Evolutionary conservation across 23 tunicate genomes (phyloP).

Genomic region (Botrylloides violaceus): DNA sequence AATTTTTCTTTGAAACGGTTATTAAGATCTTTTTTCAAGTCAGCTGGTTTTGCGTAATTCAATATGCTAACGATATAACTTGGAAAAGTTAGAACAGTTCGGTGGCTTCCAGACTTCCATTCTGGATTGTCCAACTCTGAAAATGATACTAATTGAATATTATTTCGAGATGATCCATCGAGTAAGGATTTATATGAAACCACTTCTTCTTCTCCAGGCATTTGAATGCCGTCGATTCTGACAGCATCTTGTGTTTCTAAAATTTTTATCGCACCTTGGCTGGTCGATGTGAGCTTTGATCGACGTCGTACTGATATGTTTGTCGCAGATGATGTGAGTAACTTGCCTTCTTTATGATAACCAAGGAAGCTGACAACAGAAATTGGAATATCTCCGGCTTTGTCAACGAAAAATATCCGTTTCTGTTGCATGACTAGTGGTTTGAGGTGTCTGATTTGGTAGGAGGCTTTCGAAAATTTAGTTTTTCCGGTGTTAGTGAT

Average conservation of each 20-base stretch:
- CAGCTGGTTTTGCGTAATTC: slow-evolving; percentile 74
- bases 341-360: slow-evolving; percentile 25
- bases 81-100: slow-evolving; percentile 54
- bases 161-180: background rate
- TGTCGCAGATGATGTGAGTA: slow-evolving; percentile 10
- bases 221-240: slow-evolving; percentile 11
- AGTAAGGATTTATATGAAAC: slow-evolving; percentile 36
- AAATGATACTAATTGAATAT: background rate
- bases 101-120: slow-evolving; percentile 83
- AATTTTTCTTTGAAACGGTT: slow-evolving; percentile 38
- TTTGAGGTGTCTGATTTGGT: background rate
- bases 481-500: background rate
- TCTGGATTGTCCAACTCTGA: slow-evolving; percentile 49
- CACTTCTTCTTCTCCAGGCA: slow-evolving; percentile 24
- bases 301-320: slow-evolving; percentile 8
- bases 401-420: slow-evolving; percentile 35
- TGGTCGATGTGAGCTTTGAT: slow-evolving; percentile 12
- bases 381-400: slow-evolving; percentile 19
- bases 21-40: slow-evolving; percentile 59
- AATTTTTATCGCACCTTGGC: background rate
- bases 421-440: slow-evolving; percentile 16
- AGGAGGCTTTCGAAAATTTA: slow-evolving; percentile 1
- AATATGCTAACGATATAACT: slow-evolving; percentile 66
- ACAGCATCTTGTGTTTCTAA: background rate
- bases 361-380: slow-evolving; percentile 25